These are phyloP conservation scores for Spilosoma lubricipeda DNA, from an alignment of 2,888 invertebrate genomes.

Conservation along the genomic window DNA sequence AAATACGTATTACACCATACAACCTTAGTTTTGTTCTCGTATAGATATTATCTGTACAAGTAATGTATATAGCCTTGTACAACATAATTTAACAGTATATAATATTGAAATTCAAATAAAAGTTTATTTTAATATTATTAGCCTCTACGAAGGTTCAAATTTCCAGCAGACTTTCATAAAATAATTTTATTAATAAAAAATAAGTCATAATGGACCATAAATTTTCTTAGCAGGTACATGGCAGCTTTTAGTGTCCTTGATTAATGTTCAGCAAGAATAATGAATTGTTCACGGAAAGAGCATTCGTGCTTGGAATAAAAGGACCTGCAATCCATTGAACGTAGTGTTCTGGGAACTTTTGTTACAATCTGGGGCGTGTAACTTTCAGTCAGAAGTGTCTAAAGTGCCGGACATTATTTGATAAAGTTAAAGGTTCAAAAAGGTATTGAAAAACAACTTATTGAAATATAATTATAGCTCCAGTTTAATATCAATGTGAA, in stretches of 20 bases:
- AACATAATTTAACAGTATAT: not conserved
- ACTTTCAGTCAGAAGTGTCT: not conserved
- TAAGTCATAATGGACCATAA: conserved; percentile 44
- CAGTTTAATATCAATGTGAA: no score
- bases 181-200: conserved; percentile 34
- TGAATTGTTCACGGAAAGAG: conserved; percentile 57
- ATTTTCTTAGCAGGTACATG: conserved; percentile 48
- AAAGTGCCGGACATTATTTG: not conserved
- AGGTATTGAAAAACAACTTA: no score
- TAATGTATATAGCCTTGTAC: not conserved
- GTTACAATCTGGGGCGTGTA: conserved; percentile 5
- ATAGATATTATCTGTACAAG: not conserved
- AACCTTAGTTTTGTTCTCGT: not conserved
- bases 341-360: conserved; percentile 31
- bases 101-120: not conserved
- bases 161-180: not conserved
- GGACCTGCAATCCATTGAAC: conserved; percentile 43
- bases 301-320: conserved; percentile 57
- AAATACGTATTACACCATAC: not conserved
- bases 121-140: not conserved
- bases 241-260: conserved; percentile 54
- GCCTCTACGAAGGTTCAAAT: not conserved
- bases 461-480: no score
- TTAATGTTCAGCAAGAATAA: conserved; percentile 64
- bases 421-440: not conserved